These are phyloP conservation scores for Papilio dardanus DNA, from an alignment of 1,140 invertebrate species.

Conservation along the genomic window DNA sequence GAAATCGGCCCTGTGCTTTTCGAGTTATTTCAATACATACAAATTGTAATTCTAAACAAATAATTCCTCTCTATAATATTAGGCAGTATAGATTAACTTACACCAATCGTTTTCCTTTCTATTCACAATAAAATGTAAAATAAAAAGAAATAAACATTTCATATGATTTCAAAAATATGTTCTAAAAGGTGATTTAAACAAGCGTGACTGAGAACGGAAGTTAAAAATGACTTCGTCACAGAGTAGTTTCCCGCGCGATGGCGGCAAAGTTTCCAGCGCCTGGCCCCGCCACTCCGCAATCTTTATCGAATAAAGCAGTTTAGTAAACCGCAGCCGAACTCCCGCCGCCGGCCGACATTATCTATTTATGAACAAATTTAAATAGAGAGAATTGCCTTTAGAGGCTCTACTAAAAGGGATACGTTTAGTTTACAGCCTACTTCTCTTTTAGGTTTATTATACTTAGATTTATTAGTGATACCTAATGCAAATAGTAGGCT, in stretches of 20 bases:
- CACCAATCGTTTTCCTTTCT: neutral
- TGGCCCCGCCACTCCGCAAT: conserved; percentile 50
- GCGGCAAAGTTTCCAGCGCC: conserved; percentile 55
- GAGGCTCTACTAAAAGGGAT: conserved; percentile 34
- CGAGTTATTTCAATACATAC: too few relatives aligned
- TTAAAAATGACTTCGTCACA: conserved; percentile 16
- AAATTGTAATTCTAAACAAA: too few relatives aligned
- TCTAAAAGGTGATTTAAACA: conserved; percentile 36
- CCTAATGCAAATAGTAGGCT: neutral
- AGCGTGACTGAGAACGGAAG: conserved; percentile 33
- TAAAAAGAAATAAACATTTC: neutral
- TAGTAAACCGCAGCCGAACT: conserved; percentile 63
- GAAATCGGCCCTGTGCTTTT: too few relatives aligned
- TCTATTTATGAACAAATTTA: conserved; percentile 72
- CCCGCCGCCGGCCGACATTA: conserved; percentile 56
- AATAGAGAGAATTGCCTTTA: conserved; percentile 42
- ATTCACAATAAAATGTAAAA: neutral
- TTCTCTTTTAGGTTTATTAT: conserved; percentile 39
- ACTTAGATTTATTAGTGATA: conserved; percentile 12
- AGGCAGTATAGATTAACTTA: too few relatives aligned
- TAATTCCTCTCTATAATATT: too few relatives aligned
- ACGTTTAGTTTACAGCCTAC: conserved; percentile 48
- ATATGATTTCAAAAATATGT: neutral
- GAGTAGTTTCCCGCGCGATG: conserved; percentile 33
- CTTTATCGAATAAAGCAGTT: conserved; percentile 75